Evolutionary conservation across 2,797 vertebrate species (phyloP).

Genomic region (Neopelma chrysocephalum): DNA sequence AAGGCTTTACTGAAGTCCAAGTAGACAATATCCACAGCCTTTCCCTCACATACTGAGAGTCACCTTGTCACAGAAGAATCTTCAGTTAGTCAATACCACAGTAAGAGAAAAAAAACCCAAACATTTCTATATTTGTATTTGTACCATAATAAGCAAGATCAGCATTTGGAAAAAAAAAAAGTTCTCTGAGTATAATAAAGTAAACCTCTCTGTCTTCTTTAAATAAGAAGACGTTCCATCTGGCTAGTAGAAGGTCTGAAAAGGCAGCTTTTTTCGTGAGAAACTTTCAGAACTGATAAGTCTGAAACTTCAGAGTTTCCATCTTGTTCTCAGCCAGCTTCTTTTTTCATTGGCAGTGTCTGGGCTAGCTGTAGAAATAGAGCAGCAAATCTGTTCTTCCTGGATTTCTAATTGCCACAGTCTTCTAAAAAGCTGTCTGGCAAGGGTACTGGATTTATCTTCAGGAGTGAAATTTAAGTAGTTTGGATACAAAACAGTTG

Average conservation of each 20-base stretch:
- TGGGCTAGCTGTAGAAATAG: constrained; percentile 2
- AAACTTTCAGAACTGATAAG: neutral
- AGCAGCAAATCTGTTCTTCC: constrained; percentile 35
- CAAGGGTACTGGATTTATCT: constrained; percentile 27
- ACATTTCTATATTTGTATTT: neutral
- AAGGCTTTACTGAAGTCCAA: neutral
- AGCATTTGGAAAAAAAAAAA: neutral
- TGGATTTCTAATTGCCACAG: neutral
- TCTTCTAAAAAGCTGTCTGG: constrained; percentile 31
- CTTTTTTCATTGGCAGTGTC: constrained; percentile 18
- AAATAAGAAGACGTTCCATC: neutral
- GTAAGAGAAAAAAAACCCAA: neutral
- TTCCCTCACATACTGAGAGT: neutral
- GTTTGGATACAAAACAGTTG: constrained; percentile 24
- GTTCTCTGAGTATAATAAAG: neutral
- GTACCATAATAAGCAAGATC: neutral
- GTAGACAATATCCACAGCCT: neutral
- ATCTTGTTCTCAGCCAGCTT: neutral
- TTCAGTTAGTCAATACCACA: neutral
- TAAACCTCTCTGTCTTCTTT: neutral
- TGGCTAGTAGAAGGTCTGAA: neutral
- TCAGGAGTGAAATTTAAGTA: constrained; percentile 16
- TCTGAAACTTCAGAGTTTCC: constrained; percentile 1
- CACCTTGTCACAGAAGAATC: neutral
- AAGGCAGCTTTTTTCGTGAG: neutral